Conservation (phyloP, 2,888 invertebrate genomes). For the Nephrotoma flavescens region DNA sequence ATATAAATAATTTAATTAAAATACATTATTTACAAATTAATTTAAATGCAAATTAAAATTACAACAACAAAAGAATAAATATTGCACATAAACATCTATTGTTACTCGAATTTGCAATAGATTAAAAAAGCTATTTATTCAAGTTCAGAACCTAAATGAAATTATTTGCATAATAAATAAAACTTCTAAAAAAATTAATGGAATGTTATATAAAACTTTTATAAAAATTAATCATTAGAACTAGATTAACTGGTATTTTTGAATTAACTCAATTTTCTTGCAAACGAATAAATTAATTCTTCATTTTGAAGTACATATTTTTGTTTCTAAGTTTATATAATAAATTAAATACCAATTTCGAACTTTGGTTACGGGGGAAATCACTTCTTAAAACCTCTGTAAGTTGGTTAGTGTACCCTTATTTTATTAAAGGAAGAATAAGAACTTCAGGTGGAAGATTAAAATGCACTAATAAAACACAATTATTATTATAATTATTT, state of each 20-base stretch:
- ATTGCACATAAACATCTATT: not conserved
- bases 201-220: not conserved
- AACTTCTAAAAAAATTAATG: not conserved
- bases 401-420: not conserved
- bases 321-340: not conserved
- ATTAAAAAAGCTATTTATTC: not conserved
- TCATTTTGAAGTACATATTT: not conserved
- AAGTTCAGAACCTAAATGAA: not conserved
- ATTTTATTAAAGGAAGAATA: not conserved
- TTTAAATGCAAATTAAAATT: not conserved
- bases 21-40: not conserved
- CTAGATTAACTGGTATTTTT: not conserved
- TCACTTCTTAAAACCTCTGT: not conserved
- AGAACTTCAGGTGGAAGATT: not conserved
- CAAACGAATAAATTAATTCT: not conserved
- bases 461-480: not conserved
- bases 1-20: too few species aligned
- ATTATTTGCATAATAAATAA: not conserved
- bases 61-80: not conserved
- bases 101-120: not conserved
- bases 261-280: not conserved
- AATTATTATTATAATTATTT: not conserved
- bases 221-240: not conserved
- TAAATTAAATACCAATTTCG: not conserved
- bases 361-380: not conserved